Evolutionary conservation across 2,888 invertebrate genomes (phyloP).

Genomic region (Cordilura impudica): DNA sequence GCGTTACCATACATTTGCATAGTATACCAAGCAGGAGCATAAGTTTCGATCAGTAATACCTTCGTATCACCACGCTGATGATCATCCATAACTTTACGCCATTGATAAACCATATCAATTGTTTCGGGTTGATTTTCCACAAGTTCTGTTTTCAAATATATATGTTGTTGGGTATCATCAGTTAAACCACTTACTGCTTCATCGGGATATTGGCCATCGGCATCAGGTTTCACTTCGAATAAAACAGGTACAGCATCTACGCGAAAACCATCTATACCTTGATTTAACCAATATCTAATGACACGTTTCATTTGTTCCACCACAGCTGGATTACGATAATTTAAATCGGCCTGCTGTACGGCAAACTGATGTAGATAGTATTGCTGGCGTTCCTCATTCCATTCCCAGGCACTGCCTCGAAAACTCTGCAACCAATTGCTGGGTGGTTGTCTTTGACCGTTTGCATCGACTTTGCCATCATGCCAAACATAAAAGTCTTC

Average conservation of each 20-base stretch:
- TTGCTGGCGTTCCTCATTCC: conserved; percentile 79
- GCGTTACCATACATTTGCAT: conserved; percentile 81
- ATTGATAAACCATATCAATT: conserved; percentile 77
- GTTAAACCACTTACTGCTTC: conserved; percentile 79
- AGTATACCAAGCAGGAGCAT: conserved; percentile 77
- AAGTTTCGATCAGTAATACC: conserved; percentile 82
- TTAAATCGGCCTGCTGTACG: conserved; percentile 83
- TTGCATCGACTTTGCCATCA: conserved; percentile 65
- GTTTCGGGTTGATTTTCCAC: conserved; percentile 80
- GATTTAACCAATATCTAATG: conserved; percentile 84
- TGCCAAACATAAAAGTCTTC: conserved; percentile 85
- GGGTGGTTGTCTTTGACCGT: conserved; percentile 74
- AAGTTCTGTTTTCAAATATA: conserved; percentile 79
- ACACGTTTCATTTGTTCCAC: conserved; percentile 83
- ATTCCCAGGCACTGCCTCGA: conserved; percentile 83
- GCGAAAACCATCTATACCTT: conserved; percentile 87
- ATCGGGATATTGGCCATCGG: conserved; percentile 79
- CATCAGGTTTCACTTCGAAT: conserved; percentile 79
- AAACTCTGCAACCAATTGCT: conserved; percentile 78
- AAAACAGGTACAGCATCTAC: conserved; percentile 79
- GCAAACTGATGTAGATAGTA: conserved; percentile 83
- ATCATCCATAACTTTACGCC: conserved; percentile 80
- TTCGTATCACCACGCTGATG: conserved; percentile 79
- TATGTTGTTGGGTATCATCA: conserved; percentile 78
- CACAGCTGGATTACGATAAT: conserved; percentile 83